Evolutionary conservation across 92 coral and sea anemone genomes (phyloP).

Genomic region (Bergia sp.): DNA sequence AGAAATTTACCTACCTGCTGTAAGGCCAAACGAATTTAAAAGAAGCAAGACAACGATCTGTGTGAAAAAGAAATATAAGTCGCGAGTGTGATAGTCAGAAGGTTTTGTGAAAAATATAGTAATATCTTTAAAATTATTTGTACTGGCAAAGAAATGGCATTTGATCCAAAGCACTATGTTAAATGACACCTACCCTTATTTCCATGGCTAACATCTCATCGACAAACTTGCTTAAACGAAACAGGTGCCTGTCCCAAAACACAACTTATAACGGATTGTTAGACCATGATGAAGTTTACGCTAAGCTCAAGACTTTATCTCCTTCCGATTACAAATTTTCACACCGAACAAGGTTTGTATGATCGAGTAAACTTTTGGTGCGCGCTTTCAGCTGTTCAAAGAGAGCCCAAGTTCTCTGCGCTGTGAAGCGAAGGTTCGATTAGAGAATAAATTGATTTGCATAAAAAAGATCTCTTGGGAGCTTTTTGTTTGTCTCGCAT

Average conservation of each 20-base stretch:
- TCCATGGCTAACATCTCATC: conserved; percentile 26
- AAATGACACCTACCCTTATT: conserved; percentile 24
- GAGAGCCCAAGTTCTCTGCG: not conserved
- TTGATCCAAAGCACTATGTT: not conserved
- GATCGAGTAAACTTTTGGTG: conserved; percentile 5
- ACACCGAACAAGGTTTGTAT: conserved; percentile 10
- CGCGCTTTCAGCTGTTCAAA: conserved; percentile 16
- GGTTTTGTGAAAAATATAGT: not conserved
- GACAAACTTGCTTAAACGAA: not conserved
- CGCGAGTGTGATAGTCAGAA: not conserved
- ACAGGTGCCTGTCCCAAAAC: conserved; percentile 40
- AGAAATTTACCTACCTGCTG: conserved; percentile 21
- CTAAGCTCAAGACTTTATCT: not conserved
- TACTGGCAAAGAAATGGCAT: not conserved
- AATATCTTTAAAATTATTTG: conserved; percentile 2
- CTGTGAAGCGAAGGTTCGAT: conserved; percentile 13
- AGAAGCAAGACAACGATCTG: conserved; percentile 22
- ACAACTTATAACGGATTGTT: conserved; percentile 13
- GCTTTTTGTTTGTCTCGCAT: conserved; percentile 39
- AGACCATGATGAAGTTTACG: conserved; percentile 10
- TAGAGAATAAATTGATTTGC: conserved; percentile 36
- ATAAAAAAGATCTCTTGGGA: conserved; percentile 27
- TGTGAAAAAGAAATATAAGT: not conserved
- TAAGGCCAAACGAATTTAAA: not conserved
- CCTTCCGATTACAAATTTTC: not conserved